These are phyloP conservation scores for Radopholus similis DNA, from an alignment of 1,140 invertebrate genomes.

Conservation along the genomic window DNA sequence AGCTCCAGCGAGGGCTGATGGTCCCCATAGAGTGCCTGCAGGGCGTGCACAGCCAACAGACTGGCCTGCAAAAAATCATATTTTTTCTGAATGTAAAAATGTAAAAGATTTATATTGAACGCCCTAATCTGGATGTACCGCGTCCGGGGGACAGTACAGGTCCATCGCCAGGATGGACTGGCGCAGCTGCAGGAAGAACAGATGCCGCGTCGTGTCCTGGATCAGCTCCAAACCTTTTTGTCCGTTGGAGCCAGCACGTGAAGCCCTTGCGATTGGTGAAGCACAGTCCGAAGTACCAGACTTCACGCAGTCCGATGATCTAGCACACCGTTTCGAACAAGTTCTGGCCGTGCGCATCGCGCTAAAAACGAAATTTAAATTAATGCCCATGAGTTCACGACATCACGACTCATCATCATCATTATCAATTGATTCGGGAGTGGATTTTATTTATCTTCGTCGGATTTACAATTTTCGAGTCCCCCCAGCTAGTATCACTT, in stretches of 20 bases:
- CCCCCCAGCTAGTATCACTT: no score
- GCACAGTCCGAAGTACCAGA: conserved; percentile 98
- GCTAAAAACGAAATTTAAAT: conserved; percentile 29
- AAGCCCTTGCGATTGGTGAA: conserved; percentile 92
- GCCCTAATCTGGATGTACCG: conserved; percentile 71
- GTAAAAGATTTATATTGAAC: no score
- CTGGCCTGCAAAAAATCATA: conserved; percentile 15
- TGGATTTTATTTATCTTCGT: no score
- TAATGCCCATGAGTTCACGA: not conserved
- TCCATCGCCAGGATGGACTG: conserved; percentile 94
- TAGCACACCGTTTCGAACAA: conserved; percentile 92
- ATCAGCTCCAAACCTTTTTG: conserved; percentile 75
- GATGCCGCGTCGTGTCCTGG: conserved; percentile 69
- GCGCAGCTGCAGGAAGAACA: conserved; percentile 97
- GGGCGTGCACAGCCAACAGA: conserved; percentile 90
- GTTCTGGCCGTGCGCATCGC: conserved; percentile 72
- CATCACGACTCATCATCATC: no score
- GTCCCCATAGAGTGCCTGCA: conserved; percentile 75
- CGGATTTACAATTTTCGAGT: no score
- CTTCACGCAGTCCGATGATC: conserved; percentile 90
- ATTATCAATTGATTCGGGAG: no score
- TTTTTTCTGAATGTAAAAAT: conserved; percentile 1
- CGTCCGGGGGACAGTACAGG: conserved; percentile 97
- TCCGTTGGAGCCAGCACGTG: conserved; percentile 93
- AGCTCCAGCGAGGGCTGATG: conserved; percentile 61